Base-by-base conservation (phyloP, 2,113 vertebrate genomes). In the Gopherus flavomarginatus region DNA sequence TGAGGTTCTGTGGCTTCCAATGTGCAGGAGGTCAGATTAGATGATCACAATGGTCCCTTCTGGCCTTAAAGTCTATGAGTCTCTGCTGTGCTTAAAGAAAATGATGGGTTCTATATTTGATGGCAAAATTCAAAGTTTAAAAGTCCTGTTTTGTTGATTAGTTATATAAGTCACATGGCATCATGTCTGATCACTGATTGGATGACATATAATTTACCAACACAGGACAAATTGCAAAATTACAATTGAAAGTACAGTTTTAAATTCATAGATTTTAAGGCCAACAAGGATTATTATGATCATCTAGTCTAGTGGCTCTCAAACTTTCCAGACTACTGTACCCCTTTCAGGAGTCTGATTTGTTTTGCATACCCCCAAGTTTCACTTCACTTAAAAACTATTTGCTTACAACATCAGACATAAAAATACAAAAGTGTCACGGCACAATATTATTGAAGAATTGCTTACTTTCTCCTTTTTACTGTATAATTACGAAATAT, bases 201-300 rank as follows among this genome's bases (percentile, higher is more conserved):
- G 87, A 52, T 90, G 96, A 90, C 94, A n/a, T 7, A 95, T 91
- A 2, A 1, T 44, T 81, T 11, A 0, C 21, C 78, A 86, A 22
- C n/a, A 72, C n/a, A 38, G n/a, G 38, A n/a, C 54, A 87, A 95
- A 91, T 93, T 57, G 81, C 94, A 75, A 13, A 1, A 2, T 53
- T 75, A 54, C 89, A 59, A 91, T 59, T 19, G 47, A 94, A 83
- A 11, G 88, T 95, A 42, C 89, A 86, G 59, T 86, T 91, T 87
- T 53, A 95, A 94, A 97, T 96, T 93, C 93, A 95, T 13, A 11
- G 87, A 93, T 5, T 75, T 85, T 77, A 88, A 93, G 93, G 89
- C 95, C 9, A 1, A 47, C 49, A 86, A 85, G 94, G 82, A 77
- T 24, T 78, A 1, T 9, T 96, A 88, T 75, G 53, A 57, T 94